phyloP scores from a whole-genome alignment of 2,797 vertebrate genomes.

The Spondyliosoma cantharus region DNA sequence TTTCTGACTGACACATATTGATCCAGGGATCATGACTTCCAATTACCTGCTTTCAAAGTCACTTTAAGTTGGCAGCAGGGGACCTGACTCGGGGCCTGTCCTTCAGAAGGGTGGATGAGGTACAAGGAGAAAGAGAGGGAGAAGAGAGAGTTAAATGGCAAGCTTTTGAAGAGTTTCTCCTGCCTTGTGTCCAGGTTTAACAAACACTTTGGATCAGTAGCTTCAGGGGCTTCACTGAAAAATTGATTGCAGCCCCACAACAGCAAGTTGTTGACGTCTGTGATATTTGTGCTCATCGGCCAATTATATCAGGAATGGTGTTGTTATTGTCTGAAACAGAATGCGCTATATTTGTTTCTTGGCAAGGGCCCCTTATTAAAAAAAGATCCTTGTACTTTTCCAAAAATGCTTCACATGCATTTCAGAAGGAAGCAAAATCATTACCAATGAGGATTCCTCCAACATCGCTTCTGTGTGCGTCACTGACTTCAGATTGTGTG shows the following conservation, averaged over 20 bases:
- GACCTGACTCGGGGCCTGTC: conserved; percentile 59
- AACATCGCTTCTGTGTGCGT: background rate
- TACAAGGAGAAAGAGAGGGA: conserved; percentile 27
- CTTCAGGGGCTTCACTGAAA: conserved; percentile 52
- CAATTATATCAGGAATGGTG: conserved; percentile 50
- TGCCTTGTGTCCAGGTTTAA: conserved; percentile 42
- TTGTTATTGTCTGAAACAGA: conserved; percentile 38
- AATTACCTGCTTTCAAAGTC: conserved; percentile 84
- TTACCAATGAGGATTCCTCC: background rate
- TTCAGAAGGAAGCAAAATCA: conserved; percentile 24
- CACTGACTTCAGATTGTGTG: conserved; percentile 5
- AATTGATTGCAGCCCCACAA: conserved; percentile 57
- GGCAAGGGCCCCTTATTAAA: conserved; percentile 22
- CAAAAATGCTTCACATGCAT: conserved; percentile 43
- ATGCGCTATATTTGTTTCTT: conserved; percentile 40
- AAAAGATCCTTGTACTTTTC: conserved; percentile 19
- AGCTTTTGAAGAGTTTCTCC: conserved; percentile 50
- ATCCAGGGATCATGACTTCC: conserved; percentile 82
- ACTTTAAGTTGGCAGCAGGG: conserved; percentile 70
- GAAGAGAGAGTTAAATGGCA: conserved; percentile 42
- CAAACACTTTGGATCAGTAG: conserved; percentile 63
- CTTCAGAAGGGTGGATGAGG: conserved; percentile 51
- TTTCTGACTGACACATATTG: conserved; percentile 80
- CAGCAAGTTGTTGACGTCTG: conserved; percentile 56
- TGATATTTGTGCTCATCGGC: conserved; percentile 54